Evolutionary conservation across 2,797 vertebrate species (phyloP), one percentile per base, ranked within the genome.

Genomic region (Tenualosa ilisha): DNA sequence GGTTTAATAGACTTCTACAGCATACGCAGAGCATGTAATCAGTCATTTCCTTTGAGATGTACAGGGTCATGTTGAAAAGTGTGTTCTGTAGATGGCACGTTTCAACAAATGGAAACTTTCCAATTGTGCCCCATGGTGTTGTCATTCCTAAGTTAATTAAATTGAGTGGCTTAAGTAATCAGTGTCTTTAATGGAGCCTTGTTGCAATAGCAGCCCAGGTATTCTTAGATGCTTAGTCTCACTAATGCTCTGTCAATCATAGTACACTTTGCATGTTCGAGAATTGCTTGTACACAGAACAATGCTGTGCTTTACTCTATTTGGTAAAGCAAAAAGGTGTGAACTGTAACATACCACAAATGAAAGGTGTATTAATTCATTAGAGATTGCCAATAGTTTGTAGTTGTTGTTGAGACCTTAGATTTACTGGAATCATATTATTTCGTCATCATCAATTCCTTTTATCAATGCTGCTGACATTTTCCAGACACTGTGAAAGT

Each of bases 131-230:
- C 65, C 65, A 72, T 17, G 26, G 65, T 72, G 26, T 72, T 72
- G 65, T 72, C 15, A 72, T 72, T 72, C 65, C 31, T 72, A 72
- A 72, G 26, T 37, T 79, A 43, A 79, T 79, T 43, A 79, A 79
- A 79, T 46, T 72, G 26, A 72, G 65, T 72, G 26, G 65, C 31
- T 72, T 72, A 72, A 72, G 65, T 37, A 37, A 13, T 26, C 72
- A 22, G 7, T 79, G 20, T 79, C 72, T 79, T 46, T 79, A 79
- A 79, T 75, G 15, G 43, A 40, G 43, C 68, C 68, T 46, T 79
- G 15, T 43, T 43, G 37, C 17, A 40, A 37, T 22, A 40, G 40
- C 37, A 9, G 37, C 65, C 31, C 40, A 46, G 40, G 37, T 75
- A 46, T 46, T 46, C 72, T 79, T 22, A 46, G 72, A 46, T 20